Evolutionary conservation across 1,140 invertebrate genomes (phyloP), one percentile per base, ranked within the genome.

Genomic region (Olivierus martensii): DNA sequence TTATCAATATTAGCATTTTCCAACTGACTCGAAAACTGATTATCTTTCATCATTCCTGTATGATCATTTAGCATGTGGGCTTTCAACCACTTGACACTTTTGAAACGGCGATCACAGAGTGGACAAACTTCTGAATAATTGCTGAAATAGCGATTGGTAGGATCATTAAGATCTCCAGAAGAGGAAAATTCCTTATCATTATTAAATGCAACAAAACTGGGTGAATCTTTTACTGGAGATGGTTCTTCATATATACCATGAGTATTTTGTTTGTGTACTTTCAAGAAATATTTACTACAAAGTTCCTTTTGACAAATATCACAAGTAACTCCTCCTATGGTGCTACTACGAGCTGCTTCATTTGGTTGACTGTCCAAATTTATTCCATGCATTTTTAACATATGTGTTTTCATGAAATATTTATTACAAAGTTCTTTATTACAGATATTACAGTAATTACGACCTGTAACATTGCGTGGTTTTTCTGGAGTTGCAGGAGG

Each of bases 361-460:
- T 53, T 53, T 37, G 61, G 58, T 46, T 65, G 62, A 51, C 70
- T 69, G 56, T 73, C 71, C 39, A 95, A 84, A 64, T 92, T 88
- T 52, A 99, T 94, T 14, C 93, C 92, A 68, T 99, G 95, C 86
- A 98, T 96, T 67, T 96, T 84, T 61, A 97, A 83, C 89, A 99
- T 99, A 72, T 99, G 95, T 0, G 93, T 98, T 67, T 96, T 92
- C 82, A 99, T 91, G 67, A 99, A 99, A 65, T 99, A 99, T 69
- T 99, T 99, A 73, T 99, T 99, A 72, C 95, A 99, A 35, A 97
- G 70, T 69, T 98, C 93, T 73, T 99, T 99, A 71, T 98, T 97
- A 71, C 96, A 99, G 53, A 99, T 94, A 67, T 97, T 92, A 69
- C 96, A 99, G 64, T 92, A 96, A 63, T 91, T 91, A 44, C 74